Base-by-base conservation (phyloP, 2,888 invertebrate species). In the Rhagonycha lutea region DNA sequence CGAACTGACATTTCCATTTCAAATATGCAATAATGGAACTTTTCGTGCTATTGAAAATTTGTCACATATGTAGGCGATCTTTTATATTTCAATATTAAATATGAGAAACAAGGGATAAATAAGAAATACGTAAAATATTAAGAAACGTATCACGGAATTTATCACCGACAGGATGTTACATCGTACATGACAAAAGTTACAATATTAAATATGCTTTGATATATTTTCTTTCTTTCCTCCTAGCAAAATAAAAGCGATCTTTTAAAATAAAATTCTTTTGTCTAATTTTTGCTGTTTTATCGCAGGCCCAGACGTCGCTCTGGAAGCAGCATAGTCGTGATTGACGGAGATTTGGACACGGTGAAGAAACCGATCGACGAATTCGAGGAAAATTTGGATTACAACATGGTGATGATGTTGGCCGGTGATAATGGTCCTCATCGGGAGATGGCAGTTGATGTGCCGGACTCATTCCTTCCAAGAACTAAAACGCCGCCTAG, bases 371-470 rank as follows among this genome's bases (percentile, higher is more conserved):
- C 91, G 88, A 92, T 89, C 88, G 92, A 86, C 82, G 87, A 87
- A 72, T 82, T 87, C 84, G 91, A 91, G 88, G 87, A 86, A 79
- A 84, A 87, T 82, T 87, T 89, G 80, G 92, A 92, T 87, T 90
- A 91, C 89, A 92, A 93, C 89, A 93, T 94, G 92, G 92, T 93
- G 90, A 93, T 92, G 90, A 93, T 94, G 93, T 91, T 94, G 94
- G 96, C 98, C 87, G 97, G 97, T 88, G 98, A 96, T 88, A 94
- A 85, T 79, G 94, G 95, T 88, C 96, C 96, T 86, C 98, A 98
- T 91, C 94, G 98, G 87, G 98, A 98, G 92, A 97, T 98, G 96
- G 97, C 98, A 87, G 98, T 98, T 88, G 98, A 98, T 90, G 98
- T 98, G 85, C 98, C 98, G 86, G 97, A 97, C 88, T 94, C 94